These are phyloP conservation scores for Meiosimyza platycephala DNA, from an alignment of 2,888 invertebrate species.

Conservation along the genomic window DNA sequence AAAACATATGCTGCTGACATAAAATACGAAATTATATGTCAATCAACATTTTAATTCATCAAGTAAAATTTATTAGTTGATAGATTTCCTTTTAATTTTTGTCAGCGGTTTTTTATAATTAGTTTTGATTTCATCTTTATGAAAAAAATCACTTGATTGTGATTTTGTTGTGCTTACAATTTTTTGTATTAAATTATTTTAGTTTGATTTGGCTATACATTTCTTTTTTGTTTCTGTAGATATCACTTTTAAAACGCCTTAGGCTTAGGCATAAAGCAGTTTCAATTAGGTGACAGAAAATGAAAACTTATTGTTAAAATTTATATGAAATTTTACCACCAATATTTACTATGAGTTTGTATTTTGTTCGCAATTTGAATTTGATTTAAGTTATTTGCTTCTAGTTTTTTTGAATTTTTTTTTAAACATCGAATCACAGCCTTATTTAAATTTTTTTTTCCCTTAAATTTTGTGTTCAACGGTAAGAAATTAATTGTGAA, in stretches of 20 bases:
- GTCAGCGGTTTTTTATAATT: constrained; percentile 49
- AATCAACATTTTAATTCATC: too few species aligned
- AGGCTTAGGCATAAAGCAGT: background rate
- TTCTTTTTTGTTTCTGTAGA: constrained; percentile 12
- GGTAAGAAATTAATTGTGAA: too few species aligned
- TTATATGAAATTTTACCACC: background rate
- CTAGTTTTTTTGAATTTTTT: constrained; percentile 32
- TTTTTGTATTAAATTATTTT: constrained; percentile 36
- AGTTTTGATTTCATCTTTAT: constrained; percentile 25
- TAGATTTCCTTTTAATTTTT: constrained; percentile 48
- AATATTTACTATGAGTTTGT: constrained; percentile 17
- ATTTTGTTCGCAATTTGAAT: constrained; percentile 32
- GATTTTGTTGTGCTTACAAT: constrained; percentile 20
- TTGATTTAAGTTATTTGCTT: constrained; percentile 38
- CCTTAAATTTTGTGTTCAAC: background rate
- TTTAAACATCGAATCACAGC: constrained; percentile 48
- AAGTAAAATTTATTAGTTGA: background rate
- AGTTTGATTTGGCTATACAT: constrained; percentile 37
- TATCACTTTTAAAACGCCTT: constrained; percentile 22
- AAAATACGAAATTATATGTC: too few species aligned
- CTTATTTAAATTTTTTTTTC: constrained; percentile 36
- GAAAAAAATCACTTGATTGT: background rate
- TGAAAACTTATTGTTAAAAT: background rate
- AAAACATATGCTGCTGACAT: too few species aligned
- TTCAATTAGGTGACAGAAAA: background rate